A percentile compares a stretch with the other conserved stretches of the same genome.
phyloP scores from a whole-genome alignment of 2,888 invertebrate genomes.

The Thera britannica region DNA sequence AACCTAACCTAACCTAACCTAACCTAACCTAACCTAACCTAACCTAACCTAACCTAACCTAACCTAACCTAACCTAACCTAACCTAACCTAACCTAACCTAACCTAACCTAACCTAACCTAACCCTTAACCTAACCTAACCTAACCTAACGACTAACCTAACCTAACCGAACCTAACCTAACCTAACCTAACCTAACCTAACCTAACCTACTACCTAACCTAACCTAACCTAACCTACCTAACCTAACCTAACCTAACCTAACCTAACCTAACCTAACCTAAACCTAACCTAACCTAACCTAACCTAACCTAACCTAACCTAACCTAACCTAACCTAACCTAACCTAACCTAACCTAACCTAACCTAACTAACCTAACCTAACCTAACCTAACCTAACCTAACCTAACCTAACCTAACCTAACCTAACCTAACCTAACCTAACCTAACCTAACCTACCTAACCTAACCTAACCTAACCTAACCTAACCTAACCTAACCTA shows the following conservation, averaged over 20 bases:
- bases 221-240: slow-evolving; percentile 38
- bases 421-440: slow-evolving; percentile 36
- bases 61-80: slow-evolving; percentile 41
- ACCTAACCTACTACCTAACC: too few species aligned
- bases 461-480: slow-evolving; percentile 19
- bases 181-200: slow-evolving; percentile 31
- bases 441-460: slow-evolving; percentile 26
- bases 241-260: slow-evolving; percentile 43
- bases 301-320: slow-evolving; percentile 35
- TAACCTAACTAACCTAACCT: slow-evolving; percentile 46
- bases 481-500: slow-evolving; percentile 30
- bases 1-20: slow-evolving; percentile 49
- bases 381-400: slow-evolving; percentile 43
- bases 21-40: slow-evolving; percentile 47
- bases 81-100: slow-evolving; percentile 44
- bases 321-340: slow-evolving; percentile 26
- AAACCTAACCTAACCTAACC: slow-evolving; percentile 28
- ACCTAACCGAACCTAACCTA: slow-evolving; percentile 27
- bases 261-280: slow-evolving; percentile 36
- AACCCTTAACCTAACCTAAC: slow-evolving; percentile 27
- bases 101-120: slow-evolving; percentile 39
- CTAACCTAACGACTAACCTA: slow-evolving; percentile 27
- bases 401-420: slow-evolving; percentile 37
- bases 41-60: slow-evolving; percentile 41
- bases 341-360: slow-evolving; percentile 37